Percentiles rank a stretch among this genome's conserved stretches.
phyloP scores from a whole-genome alignment of 2,113 vertebrate genomes.

The Apaloderma vittatum region DNA sequence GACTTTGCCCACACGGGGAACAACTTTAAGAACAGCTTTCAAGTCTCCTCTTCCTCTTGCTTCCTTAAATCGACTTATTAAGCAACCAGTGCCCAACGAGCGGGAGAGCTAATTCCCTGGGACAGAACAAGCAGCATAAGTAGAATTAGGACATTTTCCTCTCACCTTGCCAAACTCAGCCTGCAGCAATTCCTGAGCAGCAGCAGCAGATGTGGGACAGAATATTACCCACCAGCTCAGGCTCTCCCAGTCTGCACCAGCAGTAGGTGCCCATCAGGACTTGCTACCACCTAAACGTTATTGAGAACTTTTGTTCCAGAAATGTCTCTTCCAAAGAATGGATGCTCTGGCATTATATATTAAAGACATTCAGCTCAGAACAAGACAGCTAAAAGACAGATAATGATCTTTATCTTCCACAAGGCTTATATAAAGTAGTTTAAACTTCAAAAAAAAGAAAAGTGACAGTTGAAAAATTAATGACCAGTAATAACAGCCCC shows the following conservation, averaged over 20 bases:
- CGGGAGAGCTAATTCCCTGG: not conserved
- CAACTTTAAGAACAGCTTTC: not conserved
- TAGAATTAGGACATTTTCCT: not conserved
- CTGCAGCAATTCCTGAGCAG: not conserved
- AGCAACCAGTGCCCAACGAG: not conserved
- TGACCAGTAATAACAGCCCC: constrained; percentile 47
- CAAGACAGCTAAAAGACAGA: constrained; percentile 15
- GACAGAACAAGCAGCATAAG: not conserved
- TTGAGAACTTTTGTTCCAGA: not conserved
- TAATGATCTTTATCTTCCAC: not conserved
- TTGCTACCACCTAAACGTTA: not conserved
- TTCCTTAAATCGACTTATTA: not conserved
- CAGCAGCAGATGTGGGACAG: not conserved
- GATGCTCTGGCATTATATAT: not conserved
- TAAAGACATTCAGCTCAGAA: constrained; percentile 13
- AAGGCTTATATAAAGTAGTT: constrained; percentile 52
- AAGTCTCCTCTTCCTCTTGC: not conserved
- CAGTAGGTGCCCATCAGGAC: not conserved
- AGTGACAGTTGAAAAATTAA: constrained; percentile 69
- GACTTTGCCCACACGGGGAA: not conserved
- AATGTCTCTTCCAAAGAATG: not conserved
- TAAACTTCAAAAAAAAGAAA: not conserved
- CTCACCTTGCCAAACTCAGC: not conserved
- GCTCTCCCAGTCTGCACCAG: not conserved
- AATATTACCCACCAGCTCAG: not conserved